Percentiles rank a stretch among this genome's conserved stretches.
phyloP scores from a whole-genome alignment of 2,888 invertebrate genomes.

The Psococerastis gibbosa region DNA sequence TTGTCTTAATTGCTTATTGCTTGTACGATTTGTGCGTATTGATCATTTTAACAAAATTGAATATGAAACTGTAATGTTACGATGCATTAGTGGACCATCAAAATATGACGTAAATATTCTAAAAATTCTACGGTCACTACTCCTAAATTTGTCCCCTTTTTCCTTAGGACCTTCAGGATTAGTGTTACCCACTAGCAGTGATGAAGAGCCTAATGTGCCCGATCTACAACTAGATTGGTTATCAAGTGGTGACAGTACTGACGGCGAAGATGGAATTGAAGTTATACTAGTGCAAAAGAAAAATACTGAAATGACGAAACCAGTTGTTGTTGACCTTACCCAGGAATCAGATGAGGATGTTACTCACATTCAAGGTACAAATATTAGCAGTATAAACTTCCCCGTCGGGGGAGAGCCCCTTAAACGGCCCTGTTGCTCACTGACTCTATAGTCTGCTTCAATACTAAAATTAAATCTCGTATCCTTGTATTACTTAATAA shows the following conservation, averaged over 20 bases:
- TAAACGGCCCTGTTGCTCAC: constrained; percentile 12
- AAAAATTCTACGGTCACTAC: too few relatives aligned
- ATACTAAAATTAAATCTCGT: too few relatives aligned
- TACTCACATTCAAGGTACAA: neutral
- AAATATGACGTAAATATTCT: too few relatives aligned
- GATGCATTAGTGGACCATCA: too few relatives aligned
- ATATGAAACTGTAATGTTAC: too few relatives aligned
- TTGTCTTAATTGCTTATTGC: too few relatives aligned
- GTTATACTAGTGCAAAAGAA: constrained; percentile 23
- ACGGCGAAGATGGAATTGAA: constrained; percentile 39
- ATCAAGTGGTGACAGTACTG: constrained; percentile 35
- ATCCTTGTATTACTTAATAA: too few relatives aligned
- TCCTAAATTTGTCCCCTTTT: too few relatives aligned
- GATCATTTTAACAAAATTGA: too few relatives aligned
- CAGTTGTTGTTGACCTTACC: constrained; percentile 37
- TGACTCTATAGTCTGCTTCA: constrained; percentile 13
- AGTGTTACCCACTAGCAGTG: constrained; percentile 15
- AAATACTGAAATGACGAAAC: constrained; percentile 23
- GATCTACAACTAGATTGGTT: constrained; percentile 63
- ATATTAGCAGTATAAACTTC: too few relatives aligned
- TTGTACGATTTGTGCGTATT: too few relatives aligned
- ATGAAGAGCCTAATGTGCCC: constrained; percentile 41
- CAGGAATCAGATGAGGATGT: constrained; percentile 34
- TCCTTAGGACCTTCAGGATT: constrained; percentile 15
- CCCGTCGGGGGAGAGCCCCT: too few relatives aligned